Evolutionary conservation across 2,797 vertebrate species (phyloP), one percentile per base, ranked within the genome.

Genomic region (Tarsius wallacei): DNA sequence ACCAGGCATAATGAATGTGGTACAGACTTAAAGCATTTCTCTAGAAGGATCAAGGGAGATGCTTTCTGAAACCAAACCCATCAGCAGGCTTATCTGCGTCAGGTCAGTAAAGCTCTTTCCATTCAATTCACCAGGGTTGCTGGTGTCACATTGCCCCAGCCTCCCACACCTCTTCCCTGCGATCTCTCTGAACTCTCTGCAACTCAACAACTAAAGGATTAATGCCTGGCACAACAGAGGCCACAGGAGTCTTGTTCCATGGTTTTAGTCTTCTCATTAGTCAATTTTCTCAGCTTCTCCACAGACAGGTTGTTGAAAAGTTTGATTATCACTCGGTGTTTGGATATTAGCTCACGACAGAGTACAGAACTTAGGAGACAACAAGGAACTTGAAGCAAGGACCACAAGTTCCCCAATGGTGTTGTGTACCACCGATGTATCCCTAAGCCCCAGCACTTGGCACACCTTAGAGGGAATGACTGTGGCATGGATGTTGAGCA

Each of bases 181-280:
- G 57, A 94, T 49, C 33, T 51, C 21, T 87, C 63, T 74, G 17
- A 92, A 91, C 15, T 85, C 53, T 49, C 26, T 94, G 49, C 8
- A 87, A 33, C 80, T 36, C 57, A 82, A 66, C 33, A 85, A 47
- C 21, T 63, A 80, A 81, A 93, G 24, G 49, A 83, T 77, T 94
- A 90, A 57, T 94, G 51, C 31, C 57, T 95, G 63, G 7, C 55
- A 78, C 13, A 22, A 8, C 42, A 83, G 47, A 74, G 71, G 7
- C 47, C 82, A 78, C 36, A 53, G 17, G 57, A 87, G 12, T 76
- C 36, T 95, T 94, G n/a, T 21, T 88, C 47, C 63, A 74, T 78
- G 42, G 7, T 77, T 88, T 73, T 89, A 51, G 47, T 91, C 59
- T 94, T 92, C 83, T 90, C 84, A 83, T 89, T 89, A 53, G 21